A percentile compares a stretch with the other conserved stretches of the same genome.
Evolutionary conservation across 1,140 invertebrate species (phyloP).

Genomic region (Lanistes nyassanus): DNA sequence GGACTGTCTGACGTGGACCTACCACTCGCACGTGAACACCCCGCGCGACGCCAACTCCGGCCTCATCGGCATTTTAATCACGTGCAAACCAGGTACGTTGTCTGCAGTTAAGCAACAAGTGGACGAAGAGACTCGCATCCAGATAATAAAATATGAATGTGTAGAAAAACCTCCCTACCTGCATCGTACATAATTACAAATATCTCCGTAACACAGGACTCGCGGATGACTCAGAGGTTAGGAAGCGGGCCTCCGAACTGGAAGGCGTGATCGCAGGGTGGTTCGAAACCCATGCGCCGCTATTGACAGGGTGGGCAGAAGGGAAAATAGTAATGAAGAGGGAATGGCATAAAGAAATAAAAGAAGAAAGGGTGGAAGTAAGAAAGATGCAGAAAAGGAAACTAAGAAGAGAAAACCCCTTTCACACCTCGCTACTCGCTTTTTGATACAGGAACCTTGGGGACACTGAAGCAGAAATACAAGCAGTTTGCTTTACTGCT

Average conservation of each 20-base stretch:
- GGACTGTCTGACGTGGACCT: slow-evolving; percentile 53
- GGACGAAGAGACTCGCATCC: not conserved
- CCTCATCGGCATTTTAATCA: slow-evolving; percentile 45
- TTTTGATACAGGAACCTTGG: not conserved
- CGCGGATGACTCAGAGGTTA: too few relatives aligned
- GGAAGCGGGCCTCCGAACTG: too few relatives aligned
- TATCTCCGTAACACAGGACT: too few relatives aligned
- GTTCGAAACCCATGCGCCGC: too few relatives aligned
- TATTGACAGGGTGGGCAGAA: too few relatives aligned
- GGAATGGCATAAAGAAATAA: not conserved
- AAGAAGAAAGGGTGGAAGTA: not conserved
- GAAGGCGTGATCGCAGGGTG: too few relatives aligned
- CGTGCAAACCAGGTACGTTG: slow-evolving; percentile 47
- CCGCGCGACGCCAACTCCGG: slow-evolving; percentile 45
- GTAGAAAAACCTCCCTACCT: too few relatives aligned
- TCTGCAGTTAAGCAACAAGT: not conserved
- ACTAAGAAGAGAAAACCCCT: not conserved
- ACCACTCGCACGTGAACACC: slow-evolving; percentile 53
- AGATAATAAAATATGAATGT: too few relatives aligned
- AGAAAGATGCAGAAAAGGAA: not conserved
- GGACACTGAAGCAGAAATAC: not conserved
- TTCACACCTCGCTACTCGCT: not conserved
- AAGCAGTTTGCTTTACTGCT: slow-evolving; percentile 26
- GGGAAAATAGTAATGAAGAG: not conserved
- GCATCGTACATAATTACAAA: too few relatives aligned